Base-by-base conservation (phyloP, 1,140 invertebrate species). In the Rhynchophorus ferrugineus region DNA sequence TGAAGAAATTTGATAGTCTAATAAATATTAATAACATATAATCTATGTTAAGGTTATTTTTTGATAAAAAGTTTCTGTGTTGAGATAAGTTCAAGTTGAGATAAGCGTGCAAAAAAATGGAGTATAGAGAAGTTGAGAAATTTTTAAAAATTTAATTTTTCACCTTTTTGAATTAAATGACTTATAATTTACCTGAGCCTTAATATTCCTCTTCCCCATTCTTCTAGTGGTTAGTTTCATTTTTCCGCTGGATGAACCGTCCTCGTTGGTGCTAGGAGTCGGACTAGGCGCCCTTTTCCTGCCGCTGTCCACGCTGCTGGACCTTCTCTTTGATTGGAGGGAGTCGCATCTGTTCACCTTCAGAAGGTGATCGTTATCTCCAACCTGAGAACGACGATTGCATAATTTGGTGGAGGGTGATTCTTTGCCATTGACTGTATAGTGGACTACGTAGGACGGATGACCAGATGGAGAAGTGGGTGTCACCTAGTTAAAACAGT, bases 141-240 rank as follows among this genome's bases (percentile, higher is more conserved):
- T n/a, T n/a, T n/a, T n/a, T n/a, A n/a, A n/a, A n/a, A n/a, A n/a
- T n/a, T n/a, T n/a, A n/a, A n/a, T n/a, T n/a, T n/a, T n/a, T n/a
- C n/a, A n/a, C n/a, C n/a, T n/a, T 29, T 29, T 29, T 6, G 24
- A 29, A 29, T 20, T 16, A 43, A 9, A 43, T 18, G 1, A 16
- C 6, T 1, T 29, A 21, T 7, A 11, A 33, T 48, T 18, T 52
- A 62, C 60, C 70, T 78, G 87, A 35, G 85, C 85, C 74, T 89
- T 91, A 63, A 86, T 91, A 72, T 93, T 88, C 52, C 88, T 75
- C 61, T 86, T 87, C 8, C 85, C 86, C 81, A 90, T 87, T 61
- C 80, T 66, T 24, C 74, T 79, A 20, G 82, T 81, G 34, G 82
- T 77, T 18, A 81, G 73, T 59, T 81, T 78, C 0, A 81, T 80